Evolutionary conservation across 2,888 invertebrate genomes (phyloP).

Genomic region (Leptinotarsa tumamoca): DNA sequence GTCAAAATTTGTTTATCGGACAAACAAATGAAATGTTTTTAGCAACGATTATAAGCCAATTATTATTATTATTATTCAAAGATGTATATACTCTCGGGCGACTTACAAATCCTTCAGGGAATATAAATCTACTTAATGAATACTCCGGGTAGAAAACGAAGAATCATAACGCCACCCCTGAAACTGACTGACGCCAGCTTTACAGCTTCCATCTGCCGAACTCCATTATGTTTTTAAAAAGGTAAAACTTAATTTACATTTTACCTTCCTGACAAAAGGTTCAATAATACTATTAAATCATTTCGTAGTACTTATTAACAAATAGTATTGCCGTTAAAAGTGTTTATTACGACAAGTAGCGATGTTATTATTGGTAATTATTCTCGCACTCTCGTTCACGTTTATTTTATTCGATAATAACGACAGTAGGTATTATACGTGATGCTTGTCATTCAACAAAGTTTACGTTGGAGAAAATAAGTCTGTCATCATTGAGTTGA

Average conservation of each 20-base stretch:
- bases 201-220: background rate
- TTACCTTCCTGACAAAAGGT: background rate
- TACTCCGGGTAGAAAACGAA: background rate
- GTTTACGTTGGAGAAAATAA: background rate
- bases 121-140: no score
- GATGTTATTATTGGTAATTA: slow-evolving; percentile 5
- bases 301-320: background rate
- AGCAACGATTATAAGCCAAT: no score
- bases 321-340: background rate
- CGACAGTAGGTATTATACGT: background rate
- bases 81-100: no score
- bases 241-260: background rate
- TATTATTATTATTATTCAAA: no score
- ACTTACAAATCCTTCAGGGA: no score
- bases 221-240: background rate
- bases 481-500: background rate
- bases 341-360: background rate
- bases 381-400: slow-evolving; percentile 11
- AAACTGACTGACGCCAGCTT: slow-evolving; percentile 4
- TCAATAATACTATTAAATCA: slow-evolving; percentile 9
- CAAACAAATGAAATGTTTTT: no score
- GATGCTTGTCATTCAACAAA: background rate
- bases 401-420: background rate
- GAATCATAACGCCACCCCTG: background rate
- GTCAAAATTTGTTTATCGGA: no score